Evolutionary conservation across 2,888 invertebrate genomes (phyloP), one percentile per base, ranked within the genome.

Genomic region (Muschampia plurimacula): DNA sequence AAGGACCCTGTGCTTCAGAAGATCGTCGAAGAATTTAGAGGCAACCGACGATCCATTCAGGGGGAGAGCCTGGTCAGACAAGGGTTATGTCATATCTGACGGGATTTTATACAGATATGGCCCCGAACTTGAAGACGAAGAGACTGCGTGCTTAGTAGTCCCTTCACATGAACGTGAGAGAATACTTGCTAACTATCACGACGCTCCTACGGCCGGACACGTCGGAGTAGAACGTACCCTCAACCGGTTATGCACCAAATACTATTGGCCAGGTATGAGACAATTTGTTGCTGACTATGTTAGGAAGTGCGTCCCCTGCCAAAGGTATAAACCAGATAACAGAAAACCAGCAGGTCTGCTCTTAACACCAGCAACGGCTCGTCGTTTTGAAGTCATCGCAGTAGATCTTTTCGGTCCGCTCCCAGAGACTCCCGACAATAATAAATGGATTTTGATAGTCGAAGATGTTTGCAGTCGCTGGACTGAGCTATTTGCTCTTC

Each of bases 181-280:
- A 6, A 13, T 59, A 59, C 59, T 59, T 13, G 3, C 32, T 13
- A 13, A 13, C 1, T 59, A 59, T 7, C 59, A 59, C 13, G 59
- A 59, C 32, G 59, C 32, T 7, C 59, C 59, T 2, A 32, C 32
- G 7, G 59, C 59, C 6, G 59, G 59, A 32, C 59, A 59, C 7
- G 6, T 6, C 32, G 59, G 59, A 13, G 13, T 32, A 13, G 59
- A 59, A 13, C 3, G 32, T 2, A 59, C 59, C 1, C 32, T 32
- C 13, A 13, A 28, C 1, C 59, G 59, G 0, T 2, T 59, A 12
- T 32, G 32, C 13, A 7, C 13, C 13, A 32, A 32, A 7, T 59
- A 59, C 59, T 59, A 59, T 59, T 59, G 59, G 59, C 13, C 32
- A 13, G 32, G 59, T 2, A 59, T 59, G 59, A 32, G 59, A 12